phyloP scores from a whole-genome alignment of 2,113 vertebrate genomes.

The Euleptes europaea region DNA sequence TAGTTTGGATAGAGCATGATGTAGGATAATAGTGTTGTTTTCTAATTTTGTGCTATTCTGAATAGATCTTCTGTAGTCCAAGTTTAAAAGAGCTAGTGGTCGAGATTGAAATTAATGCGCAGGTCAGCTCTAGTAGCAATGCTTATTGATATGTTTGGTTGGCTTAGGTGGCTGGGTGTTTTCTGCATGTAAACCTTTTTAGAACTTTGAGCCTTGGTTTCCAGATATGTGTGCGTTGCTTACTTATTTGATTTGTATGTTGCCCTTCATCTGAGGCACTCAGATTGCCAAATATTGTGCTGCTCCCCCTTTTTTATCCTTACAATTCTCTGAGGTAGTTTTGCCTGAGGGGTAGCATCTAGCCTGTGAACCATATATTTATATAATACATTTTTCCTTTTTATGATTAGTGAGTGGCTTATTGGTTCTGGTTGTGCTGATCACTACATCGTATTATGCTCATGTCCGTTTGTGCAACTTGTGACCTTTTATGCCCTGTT shows the following conservation, averaged over 20 bases:
- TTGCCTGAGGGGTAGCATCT: too few species aligned
- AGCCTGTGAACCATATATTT: neutral
- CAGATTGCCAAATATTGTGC: too few species aligned
- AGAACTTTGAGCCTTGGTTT: neutral
- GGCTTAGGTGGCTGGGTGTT: neutral
- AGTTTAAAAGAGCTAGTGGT: fast-evolving
- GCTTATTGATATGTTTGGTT: neutral
- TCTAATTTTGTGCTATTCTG: fast-evolving
- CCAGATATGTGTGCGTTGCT: neutral
- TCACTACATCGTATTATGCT: neutral
- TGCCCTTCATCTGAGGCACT: too few species aligned
- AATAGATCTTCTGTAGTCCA: neutral
- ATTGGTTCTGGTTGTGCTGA: neutral
- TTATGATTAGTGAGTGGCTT: neutral
- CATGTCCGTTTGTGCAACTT: neutral
- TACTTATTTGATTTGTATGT: too few species aligned
- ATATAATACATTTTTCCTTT: neutral
- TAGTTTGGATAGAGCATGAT: fast-evolving
- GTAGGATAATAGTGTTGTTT: neutral
- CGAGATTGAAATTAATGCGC: neutral
- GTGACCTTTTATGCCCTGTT: neutral
- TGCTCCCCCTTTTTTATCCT: too few species aligned
- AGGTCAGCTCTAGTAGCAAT: neutral
- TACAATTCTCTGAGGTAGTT: too few species aligned
- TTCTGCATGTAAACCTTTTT: neutral